Base-by-base conservation (phyloP, 2,797 vertebrate genomes). In the Hydrocynus forskahlii region DNA sequence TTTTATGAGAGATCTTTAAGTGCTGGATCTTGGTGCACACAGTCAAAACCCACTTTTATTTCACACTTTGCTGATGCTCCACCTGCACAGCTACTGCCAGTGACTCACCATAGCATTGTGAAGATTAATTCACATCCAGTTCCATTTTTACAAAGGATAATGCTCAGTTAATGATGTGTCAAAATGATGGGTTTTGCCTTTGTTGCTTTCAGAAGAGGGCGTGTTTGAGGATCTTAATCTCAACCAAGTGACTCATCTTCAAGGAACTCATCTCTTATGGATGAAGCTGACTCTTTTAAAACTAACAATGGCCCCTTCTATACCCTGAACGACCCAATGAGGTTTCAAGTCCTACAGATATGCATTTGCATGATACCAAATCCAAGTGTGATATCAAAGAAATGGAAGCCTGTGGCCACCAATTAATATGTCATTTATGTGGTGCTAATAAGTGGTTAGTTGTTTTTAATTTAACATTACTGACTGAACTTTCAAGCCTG, bases 111-210 rank as follows among this genome's bases (percentile, higher is more conserved):
- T 29, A 40, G 45, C 16, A 19, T 35, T 52, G 16, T 38, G 8
- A 48, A 43, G 29, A 89, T 91, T 87, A 89, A 91, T 92, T 91
- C 88, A 86, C 90, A 91, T 92, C 91, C 86, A 85, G 83, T 89
- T 90, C 88, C 87, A 76, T 35, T 81, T 87, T 93, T 90, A 91
- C 92, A 90, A 91, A 92, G 90, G 89, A 92, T 92, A 92, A 92
- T 91, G 91, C 87, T 88, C 21, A 88, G 90, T 89, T 92, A 93
- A 94, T 93, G 91, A 91, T 89, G 90, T 93, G 90, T 91, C 91
- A 92, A 90, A 91, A 92, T 89, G 86, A 93, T 92, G 90, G 87
- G 91, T 91, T 78, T 92, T 91, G 88, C 88, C 91, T 90, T 90
- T 89, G 91, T 93, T 91, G 89, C 88, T 90, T 75, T 82, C 86